phyloP scores from a whole-genome alignment of 2,888 invertebrate genomes.

The Agrotis ipsilon region DNA sequence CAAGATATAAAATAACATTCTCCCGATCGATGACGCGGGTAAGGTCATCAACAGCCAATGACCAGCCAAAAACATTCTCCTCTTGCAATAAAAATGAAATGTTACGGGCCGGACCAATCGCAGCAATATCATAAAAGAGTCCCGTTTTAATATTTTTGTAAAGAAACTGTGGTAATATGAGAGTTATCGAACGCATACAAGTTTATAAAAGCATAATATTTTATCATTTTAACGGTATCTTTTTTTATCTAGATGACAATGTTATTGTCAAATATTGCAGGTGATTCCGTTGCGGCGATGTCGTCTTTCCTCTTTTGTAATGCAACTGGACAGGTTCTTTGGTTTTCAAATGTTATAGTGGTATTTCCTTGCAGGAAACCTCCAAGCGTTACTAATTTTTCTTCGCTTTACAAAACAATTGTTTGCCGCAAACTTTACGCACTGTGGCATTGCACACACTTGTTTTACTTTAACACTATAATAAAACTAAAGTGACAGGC shows the following conservation, averaged over 20 bases:
- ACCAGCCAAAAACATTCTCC: slow-evolving; percentile 32
- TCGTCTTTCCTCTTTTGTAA: slow-evolving; percentile 13
- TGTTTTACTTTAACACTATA: background rate
- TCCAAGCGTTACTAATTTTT: background rate
- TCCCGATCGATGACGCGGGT: slow-evolving; percentile 17
- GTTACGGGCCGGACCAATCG: slow-evolving; percentile 27
- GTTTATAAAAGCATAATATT: slow-evolving; percentile 9
- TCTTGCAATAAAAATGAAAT: slow-evolving; percentile 48
- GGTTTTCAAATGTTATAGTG: slow-evolving; percentile 7
- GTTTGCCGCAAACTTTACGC: background rate
- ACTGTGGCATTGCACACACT: slow-evolving; percentile 18
- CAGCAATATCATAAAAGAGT: slow-evolving; percentile 30
- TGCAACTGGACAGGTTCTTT: background rate
- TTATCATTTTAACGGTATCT: slow-evolving; percentile 17
- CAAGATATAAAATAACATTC: slow-evolving; percentile 36
- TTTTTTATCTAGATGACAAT: slow-evolving; percentile 10
- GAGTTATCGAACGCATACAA: slow-evolving; percentile 8
- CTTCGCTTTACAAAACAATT: background rate
- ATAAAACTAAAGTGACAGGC: background rate
- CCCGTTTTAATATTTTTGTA: slow-evolving; percentile 36
- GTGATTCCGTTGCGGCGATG: background rate
- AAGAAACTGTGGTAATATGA: slow-evolving; percentile 8
- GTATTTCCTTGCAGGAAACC: slow-evolving; percentile 28
- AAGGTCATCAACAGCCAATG: no score
- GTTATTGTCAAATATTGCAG: background rate